Conservation (phyloP, 2,888 invertebrate species). For the Eurois occulta region DNA sequence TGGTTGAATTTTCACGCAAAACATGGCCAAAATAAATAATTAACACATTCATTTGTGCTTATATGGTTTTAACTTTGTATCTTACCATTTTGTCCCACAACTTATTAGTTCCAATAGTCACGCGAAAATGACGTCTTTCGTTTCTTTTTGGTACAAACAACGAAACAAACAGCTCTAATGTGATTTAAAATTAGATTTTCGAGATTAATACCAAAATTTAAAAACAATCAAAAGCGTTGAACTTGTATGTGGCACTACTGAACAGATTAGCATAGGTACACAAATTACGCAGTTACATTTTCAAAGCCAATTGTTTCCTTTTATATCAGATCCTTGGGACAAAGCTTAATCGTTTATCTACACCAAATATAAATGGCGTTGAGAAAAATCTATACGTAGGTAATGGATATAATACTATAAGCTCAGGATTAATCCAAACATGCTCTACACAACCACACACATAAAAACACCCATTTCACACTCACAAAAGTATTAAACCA, state of each 20-base stretch:
- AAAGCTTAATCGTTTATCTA: neutral
- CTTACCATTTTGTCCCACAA: neutral
- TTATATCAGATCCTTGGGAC: neutral
- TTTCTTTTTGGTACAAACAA: neutral
- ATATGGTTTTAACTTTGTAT: neutral
- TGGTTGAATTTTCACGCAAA: neutral
- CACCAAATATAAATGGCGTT: neutral
- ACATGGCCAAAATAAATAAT: neutral
- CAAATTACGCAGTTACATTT: neutral
- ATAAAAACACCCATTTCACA: neutral
- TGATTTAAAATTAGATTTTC: neutral
- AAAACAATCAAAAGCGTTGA: neutral
- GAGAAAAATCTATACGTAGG: neutral
- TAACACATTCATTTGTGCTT: neutral
- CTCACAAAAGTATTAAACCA: neutral
- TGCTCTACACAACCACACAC: neutral
- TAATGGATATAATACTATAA: conserved; percentile 11
- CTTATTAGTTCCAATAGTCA: neutral
- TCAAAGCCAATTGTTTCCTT: neutral
- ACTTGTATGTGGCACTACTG: neutral
- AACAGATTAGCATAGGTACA: neutral
- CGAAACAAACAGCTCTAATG: neutral
- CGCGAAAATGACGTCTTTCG: neutral
- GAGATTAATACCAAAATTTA: neutral
- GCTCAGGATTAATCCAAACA: conserved; percentile 17